Evolutionary conservation across 2,888 invertebrate species (phyloP), one percentile per base, ranked within the genome.

Genomic region (Nyleta sp.): DNA sequence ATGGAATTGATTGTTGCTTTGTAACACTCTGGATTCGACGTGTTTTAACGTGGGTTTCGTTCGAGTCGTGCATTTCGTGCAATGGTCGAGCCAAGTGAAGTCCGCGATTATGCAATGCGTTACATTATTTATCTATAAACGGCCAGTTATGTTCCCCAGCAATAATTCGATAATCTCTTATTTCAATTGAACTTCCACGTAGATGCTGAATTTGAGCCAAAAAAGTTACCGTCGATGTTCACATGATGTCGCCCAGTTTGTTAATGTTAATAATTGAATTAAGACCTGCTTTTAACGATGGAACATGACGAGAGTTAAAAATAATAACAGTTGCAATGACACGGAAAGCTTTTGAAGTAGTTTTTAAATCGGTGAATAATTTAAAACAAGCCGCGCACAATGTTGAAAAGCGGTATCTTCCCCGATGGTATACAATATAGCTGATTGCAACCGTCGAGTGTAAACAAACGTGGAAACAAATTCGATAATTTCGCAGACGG

Each of bases 1-100:
- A 40, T 48, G 24, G 5, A 33, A 59, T 52, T 44, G 71, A 60
- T 50, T 68, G 48, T 35, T 40, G 31, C 42, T 65, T 33, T 33
- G 42, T 65, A 38, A 50, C 62, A 50, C 50, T 64, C 50, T 24
- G 50, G 3, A 24, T 60, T 46, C 28, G n/a, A 15, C 22, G 5
- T 28, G 17, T 33, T 28, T 13, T 24, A 53, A 38, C 17, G 11
- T 53, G 11, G 18, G 20, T 22, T 18, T 42, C 18, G 11, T 1
- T 11, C 7, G 13, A 42, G 1, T 17, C 11, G 38, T 4, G 13
- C n/a, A 15, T 42, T 17, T 42, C 1, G 10, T 42, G 17, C 2
- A 42, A 42, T 42, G n/a, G n/a, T n/a, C n/a, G n/a, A 17, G 42
- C 18, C 15, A 42, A 5, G 8, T 42, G 17, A 17, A 17, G 18